phyloP scores from a whole-genome alignment of 2,113 vertebrate species.

The Mormyrus iriodes region DNA sequence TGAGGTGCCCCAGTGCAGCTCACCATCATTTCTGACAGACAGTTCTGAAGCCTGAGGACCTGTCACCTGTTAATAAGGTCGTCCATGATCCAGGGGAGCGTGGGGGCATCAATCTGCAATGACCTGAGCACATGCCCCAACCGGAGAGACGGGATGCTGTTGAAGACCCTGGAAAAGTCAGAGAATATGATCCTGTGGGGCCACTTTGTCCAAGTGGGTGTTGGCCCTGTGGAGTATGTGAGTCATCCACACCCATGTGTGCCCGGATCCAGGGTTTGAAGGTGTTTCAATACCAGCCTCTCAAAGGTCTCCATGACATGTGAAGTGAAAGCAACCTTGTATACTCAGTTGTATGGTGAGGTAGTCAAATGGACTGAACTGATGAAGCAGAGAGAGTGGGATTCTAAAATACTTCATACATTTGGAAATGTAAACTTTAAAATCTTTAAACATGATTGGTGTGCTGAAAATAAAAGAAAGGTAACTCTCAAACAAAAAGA shows the following conservation, averaged over 20 bases:
- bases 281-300: background rate
- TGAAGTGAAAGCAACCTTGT: background rate
- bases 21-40: background rate
- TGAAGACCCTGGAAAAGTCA: background rate
- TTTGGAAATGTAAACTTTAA: background rate
- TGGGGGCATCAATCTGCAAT: background rate
- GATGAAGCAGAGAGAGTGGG: background rate
- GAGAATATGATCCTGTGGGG: background rate
- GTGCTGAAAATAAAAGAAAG: background rate
- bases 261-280: background rate
- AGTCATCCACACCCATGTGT: background rate
- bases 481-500: background rate
- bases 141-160: background rate
- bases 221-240: background rate
- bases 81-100: background rate
- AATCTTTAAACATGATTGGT: background rate
- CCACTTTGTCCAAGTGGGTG: background rate
- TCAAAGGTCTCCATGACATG: background rate
- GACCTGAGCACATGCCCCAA: background rate
- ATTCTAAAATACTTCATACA: background rate
- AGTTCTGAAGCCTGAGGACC: background rate
- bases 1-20: background rate
- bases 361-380: background rate
- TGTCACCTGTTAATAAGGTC: background rate
- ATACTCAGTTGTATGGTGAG: background rate